Evolutionary conservation across 2,113 vertebrate genomes (phyloP).

Genomic region (Pomatostomus ruficeps): DNA sequence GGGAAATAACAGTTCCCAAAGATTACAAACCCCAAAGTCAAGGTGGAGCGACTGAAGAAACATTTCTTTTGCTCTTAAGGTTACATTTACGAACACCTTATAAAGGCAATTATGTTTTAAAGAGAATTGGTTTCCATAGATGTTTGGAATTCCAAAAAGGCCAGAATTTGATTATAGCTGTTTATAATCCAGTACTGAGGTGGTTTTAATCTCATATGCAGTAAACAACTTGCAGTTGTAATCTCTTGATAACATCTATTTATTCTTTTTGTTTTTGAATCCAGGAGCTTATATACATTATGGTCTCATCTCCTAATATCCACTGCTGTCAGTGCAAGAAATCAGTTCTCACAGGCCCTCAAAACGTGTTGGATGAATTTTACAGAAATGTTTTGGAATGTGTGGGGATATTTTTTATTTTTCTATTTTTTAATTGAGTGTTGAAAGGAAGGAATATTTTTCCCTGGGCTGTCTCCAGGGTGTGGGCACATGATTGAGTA

Average conservation of each 20-base stretch:
- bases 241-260: neutral
- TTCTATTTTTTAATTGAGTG: neutral
- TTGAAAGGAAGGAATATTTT: neutral
- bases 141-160: constrained; percentile 1
- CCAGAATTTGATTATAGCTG: constrained; percentile 1
- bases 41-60: neutral
- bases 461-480: neutral
- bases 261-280: neutral
- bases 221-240: neutral
- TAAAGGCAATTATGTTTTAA: neutral
- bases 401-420: neutral
- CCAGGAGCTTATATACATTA: neutral
- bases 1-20: neutral
- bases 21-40: neutral
- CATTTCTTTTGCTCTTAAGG: neutral
- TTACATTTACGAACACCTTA: neutral
- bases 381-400: neutral
- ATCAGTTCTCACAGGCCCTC: neutral
- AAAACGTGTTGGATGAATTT: neutral
- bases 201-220: neutral
- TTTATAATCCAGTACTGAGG: neutral
- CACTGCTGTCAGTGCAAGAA: neutral
- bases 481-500: constrained; percentile 31
- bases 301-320: neutral
- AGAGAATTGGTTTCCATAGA: neutral